These are phyloP conservation scores for Zelostemma sp. DNA, from an alignment of 1,140 invertebrate species.

Conservation along the genomic window DNA sequence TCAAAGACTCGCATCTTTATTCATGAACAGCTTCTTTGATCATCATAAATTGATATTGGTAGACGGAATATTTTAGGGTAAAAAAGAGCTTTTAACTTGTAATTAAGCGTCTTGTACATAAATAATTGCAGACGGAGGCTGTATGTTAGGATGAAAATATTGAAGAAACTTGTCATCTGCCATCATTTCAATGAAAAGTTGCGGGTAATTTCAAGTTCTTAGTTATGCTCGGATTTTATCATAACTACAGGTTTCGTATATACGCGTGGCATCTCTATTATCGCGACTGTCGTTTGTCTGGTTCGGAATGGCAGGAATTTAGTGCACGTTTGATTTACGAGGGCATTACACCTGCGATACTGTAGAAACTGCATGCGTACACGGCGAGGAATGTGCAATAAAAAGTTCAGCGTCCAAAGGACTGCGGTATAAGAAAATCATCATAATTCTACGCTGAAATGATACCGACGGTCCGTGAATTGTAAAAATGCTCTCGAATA, in stretches of 20 bases:
- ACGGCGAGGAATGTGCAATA: conserved; percentile 12
- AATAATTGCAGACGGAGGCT: neutral
- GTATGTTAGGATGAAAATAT: neutral
- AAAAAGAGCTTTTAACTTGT: no score
- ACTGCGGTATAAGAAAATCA: conserved; percentile 8
- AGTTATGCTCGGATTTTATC: conserved; percentile 11
- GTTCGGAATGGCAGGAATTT: conserved; percentile 38
- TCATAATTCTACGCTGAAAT: conserved; percentile 2
- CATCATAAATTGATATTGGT: no score
- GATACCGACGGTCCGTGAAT: neutral
- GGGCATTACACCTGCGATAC: conserved; percentile 43
- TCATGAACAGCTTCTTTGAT: no score
- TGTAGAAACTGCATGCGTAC: conserved; percentile 13
- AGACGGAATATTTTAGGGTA: neutral
- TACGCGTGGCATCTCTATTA: conserved; percentile 24
- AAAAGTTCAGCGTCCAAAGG: conserved; percentile 7
- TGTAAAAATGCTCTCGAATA: conserved; percentile 7
- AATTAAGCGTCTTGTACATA: neutral
- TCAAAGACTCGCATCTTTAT: no score
- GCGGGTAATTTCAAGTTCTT: conserved; percentile 3
- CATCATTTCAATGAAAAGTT: conserved; percentile 4
- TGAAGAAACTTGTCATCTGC: neutral
- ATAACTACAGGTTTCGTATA: conserved; percentile 9
- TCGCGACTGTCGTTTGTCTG: conserved; percentile 24
- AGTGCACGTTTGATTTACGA: conserved; percentile 58